Conservation (phyloP, 2,113 vertebrate species). For the Psilopsiagon aymara region DNA sequence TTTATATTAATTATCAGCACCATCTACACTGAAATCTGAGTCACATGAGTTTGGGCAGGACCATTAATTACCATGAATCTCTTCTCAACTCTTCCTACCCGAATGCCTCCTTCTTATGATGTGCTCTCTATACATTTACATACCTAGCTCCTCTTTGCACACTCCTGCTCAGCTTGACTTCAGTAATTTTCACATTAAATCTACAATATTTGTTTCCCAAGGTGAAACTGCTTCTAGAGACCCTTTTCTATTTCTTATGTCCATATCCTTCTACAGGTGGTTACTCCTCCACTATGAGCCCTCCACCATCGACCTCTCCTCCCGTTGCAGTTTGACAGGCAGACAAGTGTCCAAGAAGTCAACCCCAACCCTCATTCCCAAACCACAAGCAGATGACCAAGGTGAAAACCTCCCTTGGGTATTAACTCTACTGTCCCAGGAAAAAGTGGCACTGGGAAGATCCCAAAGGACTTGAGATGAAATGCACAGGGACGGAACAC, state of each 20-base stretch:
- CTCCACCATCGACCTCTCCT: background rate
- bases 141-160: background rate
- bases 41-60: background rate
- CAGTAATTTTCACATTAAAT: background rate
- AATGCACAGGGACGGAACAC: background rate
- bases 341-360: background rate
- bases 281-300: background rate
- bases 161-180: background rate
- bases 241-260: background rate
- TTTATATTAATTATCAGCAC: background rate
- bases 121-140: background rate
- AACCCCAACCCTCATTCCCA: background rate
- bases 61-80: constrained; percentile 1
- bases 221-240: background rate
- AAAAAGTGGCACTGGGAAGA: background rate
- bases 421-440: background rate
- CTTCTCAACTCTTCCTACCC: background rate
- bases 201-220: background rate
- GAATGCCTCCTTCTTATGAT: background rate
- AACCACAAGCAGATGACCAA: background rate
- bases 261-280: background rate
- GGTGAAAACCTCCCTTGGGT: background rate
- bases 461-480: background rate
- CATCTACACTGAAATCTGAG: background rate
- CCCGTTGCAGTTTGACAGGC: background rate